A percentile compares a stretch with the other conserved stretches of the same genome.
phyloP scores from a whole-genome alignment of 1,140 invertebrate species.

The Venturia canescens region DNA sequence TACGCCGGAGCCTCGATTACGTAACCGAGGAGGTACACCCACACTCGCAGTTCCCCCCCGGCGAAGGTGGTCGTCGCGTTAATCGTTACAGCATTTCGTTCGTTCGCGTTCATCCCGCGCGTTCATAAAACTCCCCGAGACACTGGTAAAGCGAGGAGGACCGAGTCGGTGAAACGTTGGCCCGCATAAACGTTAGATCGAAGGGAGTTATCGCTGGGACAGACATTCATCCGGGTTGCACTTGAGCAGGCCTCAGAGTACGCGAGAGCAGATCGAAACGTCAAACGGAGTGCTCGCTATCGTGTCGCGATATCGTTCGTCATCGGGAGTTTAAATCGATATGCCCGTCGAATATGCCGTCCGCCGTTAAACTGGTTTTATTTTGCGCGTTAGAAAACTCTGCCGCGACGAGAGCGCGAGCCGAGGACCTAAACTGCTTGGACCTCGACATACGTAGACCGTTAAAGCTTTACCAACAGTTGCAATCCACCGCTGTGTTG shows the following conservation, averaged over 20 bases:
- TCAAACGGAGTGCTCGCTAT: neutral
- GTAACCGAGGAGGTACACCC: conserved; percentile 39
- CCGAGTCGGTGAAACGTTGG: neutral
- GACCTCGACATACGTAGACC: neutral
- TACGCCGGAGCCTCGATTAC: conserved; percentile 55
- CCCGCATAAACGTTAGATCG: neutral
- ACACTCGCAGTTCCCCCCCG: conserved; percentile 9
- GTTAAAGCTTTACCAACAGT: conserved; percentile 23
- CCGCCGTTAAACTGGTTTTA: conserved; percentile 16
- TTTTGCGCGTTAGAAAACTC: conserved; percentile 20
- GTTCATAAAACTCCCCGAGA: conserved; percentile 14
- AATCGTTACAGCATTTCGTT: conserved; percentile 37
- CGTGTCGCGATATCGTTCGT: neutral
- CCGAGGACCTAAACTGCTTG: conserved; percentile 13
- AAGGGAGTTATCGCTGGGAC: neutral
- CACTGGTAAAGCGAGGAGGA: neutral
- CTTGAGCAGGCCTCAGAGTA: no score
- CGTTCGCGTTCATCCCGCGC: conserved; percentile 18
- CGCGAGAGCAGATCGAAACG: no score
- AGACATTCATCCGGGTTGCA: neutral
- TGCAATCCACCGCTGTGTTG: conserved; percentile 29
- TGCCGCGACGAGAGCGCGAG: conserved; percentile 12
- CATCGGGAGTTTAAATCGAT: neutral
- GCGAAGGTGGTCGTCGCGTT: conserved; percentile 7
- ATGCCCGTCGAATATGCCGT: conserved; percentile 21